These are phyloP conservation scores for Hymenopus coronatus DNA, from an alignment of 2,888 invertebrate species.

Conservation along the genomic window DNA sequence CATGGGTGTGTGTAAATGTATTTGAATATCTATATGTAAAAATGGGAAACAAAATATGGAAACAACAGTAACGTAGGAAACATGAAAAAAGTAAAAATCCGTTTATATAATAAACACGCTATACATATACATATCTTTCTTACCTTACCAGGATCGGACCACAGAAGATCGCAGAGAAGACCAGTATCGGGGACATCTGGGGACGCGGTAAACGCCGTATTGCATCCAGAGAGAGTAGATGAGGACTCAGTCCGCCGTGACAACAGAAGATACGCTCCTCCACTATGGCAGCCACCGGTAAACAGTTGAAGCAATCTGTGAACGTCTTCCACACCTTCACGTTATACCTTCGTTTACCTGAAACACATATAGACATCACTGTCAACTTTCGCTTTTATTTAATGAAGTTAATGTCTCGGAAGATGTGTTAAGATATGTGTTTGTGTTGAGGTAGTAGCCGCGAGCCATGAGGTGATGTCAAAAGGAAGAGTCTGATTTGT, in stretches of 20 bases:
- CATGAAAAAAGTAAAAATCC: too few relatives aligned
- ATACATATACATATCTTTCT: background rate
- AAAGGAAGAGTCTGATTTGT: too few relatives aligned
- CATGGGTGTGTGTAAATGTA: too few relatives aligned
- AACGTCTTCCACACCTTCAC: conserved; percentile 65
- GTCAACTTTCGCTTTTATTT: too few relatives aligned
- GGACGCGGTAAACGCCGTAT: conserved; percentile 56
- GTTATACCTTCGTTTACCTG: conserved; percentile 52
- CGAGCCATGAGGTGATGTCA: too few relatives aligned
- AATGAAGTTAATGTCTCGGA: too few relatives aligned
- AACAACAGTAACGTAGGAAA: too few relatives aligned
- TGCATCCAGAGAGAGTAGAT: conserved; percentile 55
- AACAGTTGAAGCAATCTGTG: conserved; percentile 60
- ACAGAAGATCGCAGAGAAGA: conserved; percentile 57
- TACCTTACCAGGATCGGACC: conserved; percentile 55
- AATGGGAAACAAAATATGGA: too few relatives aligned
- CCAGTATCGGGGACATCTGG: conserved; percentile 55
- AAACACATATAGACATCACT: background rate
- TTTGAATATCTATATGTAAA: too few relatives aligned
- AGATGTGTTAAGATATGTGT: too few relatives aligned
- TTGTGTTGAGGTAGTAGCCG: too few relatives aligned
- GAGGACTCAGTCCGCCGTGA: conserved; percentile 54
- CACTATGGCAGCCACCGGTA: conserved; percentile 61
- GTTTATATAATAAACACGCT: too few relatives aligned
- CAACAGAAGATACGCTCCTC: conserved; percentile 66